Conservation (phyloP, 2,113 vertebrate species). For the Macquaria ambigua region DNA sequence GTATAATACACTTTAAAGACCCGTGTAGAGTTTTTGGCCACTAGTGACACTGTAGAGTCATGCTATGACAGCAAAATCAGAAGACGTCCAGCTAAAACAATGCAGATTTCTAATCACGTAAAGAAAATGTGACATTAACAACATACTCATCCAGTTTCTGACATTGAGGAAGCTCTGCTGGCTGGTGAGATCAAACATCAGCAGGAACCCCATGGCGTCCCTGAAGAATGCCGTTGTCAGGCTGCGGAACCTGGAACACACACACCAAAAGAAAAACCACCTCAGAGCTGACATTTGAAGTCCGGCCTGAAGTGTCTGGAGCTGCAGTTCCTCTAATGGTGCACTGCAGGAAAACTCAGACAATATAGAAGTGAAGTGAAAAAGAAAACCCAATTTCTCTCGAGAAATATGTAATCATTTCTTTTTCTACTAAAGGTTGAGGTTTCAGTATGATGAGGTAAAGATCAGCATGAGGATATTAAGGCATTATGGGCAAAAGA, state of each 20-base stretch:
- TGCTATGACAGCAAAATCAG: too few species aligned
- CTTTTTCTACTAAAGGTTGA: background rate
- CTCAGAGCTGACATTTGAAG: background rate
- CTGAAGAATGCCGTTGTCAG: conserved; percentile 96
- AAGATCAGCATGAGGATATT: background rate
- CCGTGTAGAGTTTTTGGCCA: background rate
- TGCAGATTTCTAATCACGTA: background rate
- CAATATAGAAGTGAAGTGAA: background rate
- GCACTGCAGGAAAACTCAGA: background rate
- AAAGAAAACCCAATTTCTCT: background rate
- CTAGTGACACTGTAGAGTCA: background rate
- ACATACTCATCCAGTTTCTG: conserved; percentile 98
- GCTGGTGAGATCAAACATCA: conserved; percentile 97
- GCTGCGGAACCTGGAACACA: conserved; percentile 85
- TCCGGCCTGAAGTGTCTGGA: background rate
- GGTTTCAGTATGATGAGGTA: too few species aligned
- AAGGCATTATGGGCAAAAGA: background rate
- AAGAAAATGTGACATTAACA: background rate
- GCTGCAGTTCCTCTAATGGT: background rate
- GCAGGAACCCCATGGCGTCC: conserved; percentile 96
- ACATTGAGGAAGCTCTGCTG: conserved; percentile 98
- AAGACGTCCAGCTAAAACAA: background rate
- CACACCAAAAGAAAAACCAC: background rate
- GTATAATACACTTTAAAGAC: background rate
- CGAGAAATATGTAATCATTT: background rate